Evolutionary conservation across 1,140 invertebrate species (phyloP), one percentile per base, ranked within the genome.

Genomic region (Cydia amplana): DNA sequence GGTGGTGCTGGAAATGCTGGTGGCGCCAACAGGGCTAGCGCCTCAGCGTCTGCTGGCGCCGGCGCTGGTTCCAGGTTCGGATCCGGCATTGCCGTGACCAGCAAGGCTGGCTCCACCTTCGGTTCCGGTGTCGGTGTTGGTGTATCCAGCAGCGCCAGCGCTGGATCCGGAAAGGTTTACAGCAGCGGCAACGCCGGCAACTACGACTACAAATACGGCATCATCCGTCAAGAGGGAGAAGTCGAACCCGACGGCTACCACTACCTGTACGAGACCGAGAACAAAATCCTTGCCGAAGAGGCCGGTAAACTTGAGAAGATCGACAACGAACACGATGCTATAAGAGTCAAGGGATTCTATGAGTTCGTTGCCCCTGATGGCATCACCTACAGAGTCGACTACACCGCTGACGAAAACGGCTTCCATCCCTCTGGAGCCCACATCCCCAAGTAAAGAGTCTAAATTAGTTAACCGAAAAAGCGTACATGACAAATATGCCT

Each of bases 361-460:
- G 91, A 93, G 76, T 96, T 91, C 79, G 90, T 94, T 1, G 95
- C 89, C 43, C 94, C 95, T 16, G 95, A 96, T 79, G 96, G 96
- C 73, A 90, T 95, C 78, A 93, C 94, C 40, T 95, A 96, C 82
- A 94, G 94, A 80, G 95, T 97, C 43, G 93, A 93, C 78, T 95
- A 94, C 83, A 94, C 93, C 20, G 95, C 95, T 49, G 95, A 96
- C 81, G 95, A 96, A 81, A 95, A 95, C 79, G 95, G 95, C n/a
- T 96, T 95, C 87, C 84, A 93, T 55, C 92, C 95, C 28, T 79
- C 87, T n/a, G 94, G 94, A 28, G 94, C 89, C 63, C 94, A 94
- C 78, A 89, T 95, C 46, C 93, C 93, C 10, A 83, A 85, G 70
- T 25, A 78, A 72, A 32, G 65, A 43, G 65, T 40, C 36, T 70